These are phyloP conservation scores for Mugil cephalus DNA, from an alignment of 2,113 vertebrate genomes.

Conservation along the genomic window DNA sequence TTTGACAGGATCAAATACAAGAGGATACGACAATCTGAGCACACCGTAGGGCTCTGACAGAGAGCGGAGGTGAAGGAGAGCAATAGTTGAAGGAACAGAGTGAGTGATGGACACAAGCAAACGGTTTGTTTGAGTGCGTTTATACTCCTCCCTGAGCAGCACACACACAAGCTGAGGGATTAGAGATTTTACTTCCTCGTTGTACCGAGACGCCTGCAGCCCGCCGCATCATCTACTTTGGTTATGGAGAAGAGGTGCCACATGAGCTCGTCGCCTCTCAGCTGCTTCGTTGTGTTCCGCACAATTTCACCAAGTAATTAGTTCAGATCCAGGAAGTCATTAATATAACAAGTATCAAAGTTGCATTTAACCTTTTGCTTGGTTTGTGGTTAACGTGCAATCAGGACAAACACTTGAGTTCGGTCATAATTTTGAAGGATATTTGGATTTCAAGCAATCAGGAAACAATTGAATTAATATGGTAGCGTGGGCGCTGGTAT, in stretches of 20 bases:
- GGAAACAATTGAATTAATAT: too few species aligned
- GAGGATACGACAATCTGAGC: background rate
- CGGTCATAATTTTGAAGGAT: too few species aligned
- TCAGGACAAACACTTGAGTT: too few species aligned
- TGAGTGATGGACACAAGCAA: slow-evolving; percentile 16
- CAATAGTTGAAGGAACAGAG: background rate
- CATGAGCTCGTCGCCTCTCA: background rate
- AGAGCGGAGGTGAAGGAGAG: slow-evolving; percentile 16
- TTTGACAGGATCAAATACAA: background rate
- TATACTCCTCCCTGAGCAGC: slow-evolving; percentile 41
- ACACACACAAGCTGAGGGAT: slow-evolving; percentile 19
- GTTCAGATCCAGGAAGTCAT: too few species aligned
- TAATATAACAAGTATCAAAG: too few species aligned
- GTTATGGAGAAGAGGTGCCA: background rate
- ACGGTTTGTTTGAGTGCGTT: slow-evolving; percentile 32
- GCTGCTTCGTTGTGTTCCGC: too few species aligned
- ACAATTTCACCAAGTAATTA: too few species aligned
- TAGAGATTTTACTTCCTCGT: background rate
- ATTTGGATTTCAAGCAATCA: too few species aligned
- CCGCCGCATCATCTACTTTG: background rate
- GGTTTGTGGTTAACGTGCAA: too few species aligned
- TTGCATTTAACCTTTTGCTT: too few species aligned
- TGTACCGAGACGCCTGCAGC: background rate
- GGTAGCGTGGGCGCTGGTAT: too few species aligned
- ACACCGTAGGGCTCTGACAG: background rate